Evolutionary conservation across 2,888 invertebrate species (phyloP).

Genomic region (Stenurella melanura): DNA sequence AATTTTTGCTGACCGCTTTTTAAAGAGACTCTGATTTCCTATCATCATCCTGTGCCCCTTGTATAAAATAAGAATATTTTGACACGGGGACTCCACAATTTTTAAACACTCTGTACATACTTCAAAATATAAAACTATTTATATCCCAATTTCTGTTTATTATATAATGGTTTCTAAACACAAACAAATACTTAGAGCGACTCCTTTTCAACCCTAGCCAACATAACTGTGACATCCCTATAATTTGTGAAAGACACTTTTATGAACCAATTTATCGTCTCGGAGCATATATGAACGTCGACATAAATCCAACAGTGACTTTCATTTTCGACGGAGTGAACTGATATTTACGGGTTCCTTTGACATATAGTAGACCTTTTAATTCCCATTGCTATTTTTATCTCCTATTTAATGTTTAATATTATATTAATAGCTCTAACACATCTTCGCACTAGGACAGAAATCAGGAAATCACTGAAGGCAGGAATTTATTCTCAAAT

Average conservation of each 20-base stretch:
- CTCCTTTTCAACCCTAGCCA: background rate
- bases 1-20: no score
- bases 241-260: constrained; percentile 5
- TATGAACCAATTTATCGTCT: background rate
- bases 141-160: no score
- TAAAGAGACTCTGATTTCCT: no score
- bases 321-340: background rate
- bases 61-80: no score
- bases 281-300: background rate
- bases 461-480: background rate
- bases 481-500: background rate
- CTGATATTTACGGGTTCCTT: background rate
- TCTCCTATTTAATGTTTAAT: background rate
- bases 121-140: no score
- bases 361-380: constrained; percentile 1
- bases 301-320: background rate
- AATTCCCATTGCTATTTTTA: constrained; percentile 1
- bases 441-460: background rate
- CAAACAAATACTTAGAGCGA: background rate
- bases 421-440: background rate
- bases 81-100: no score
- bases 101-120: no score
- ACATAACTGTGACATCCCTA: background rate
- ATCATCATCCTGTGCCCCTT: no score
- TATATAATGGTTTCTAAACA: no score